Evolutionary conservation across 2,888 invertebrate species (phyloP), one percentile per base, ranked within the genome.

Genomic region (Onthophagus sagittarius): DNA sequence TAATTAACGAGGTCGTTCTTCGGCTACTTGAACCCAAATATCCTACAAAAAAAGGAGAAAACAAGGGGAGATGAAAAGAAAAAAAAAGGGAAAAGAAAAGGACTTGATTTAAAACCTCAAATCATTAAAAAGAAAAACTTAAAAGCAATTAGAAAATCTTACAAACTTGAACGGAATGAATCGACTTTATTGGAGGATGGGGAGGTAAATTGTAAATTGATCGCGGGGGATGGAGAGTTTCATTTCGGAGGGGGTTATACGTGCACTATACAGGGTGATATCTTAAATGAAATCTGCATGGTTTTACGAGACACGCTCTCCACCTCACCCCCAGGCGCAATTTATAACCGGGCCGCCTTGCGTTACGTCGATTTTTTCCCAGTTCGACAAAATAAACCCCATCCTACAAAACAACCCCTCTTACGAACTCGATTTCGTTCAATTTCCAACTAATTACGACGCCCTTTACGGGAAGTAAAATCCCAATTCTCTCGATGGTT

Each of bases 1-100:
- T 86, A 86, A 86, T 86, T 86, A 86, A 86, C 85, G 81, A 83
- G 82, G 83, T 83, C 83, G 84, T 85, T 84, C 79, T 80, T 80
- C 78, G 80, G 80, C 82, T 83, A 84, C 83, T 82, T 82, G 82
- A 80, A 79, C 81, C 80, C 70, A 23, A 23, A 23, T 23, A 23
- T 65, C 71, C 9, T 5, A 62, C 69, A 71, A 63, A 64, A 13
- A 64, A 39, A 53, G 65, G 23, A 73, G 63, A 71, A 23, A 23
- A 1, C 1, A 23, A 3, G 23, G 23, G 23, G 3, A 3, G 3
- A 23, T 1, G 3, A 23, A 23, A 23, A 3, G 3, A 23, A 23
- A 23, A 23, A 23, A 3, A 23, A 23, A 23, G 3, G 23, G 23
- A 23, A 23, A 23, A 23, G 23, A 23, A 23, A 23, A 3, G 23